Evolutionary conservation across 2,113 vertebrate species (phyloP).

Genomic region (Dunckerocampus dactyliophorus): DNA sequence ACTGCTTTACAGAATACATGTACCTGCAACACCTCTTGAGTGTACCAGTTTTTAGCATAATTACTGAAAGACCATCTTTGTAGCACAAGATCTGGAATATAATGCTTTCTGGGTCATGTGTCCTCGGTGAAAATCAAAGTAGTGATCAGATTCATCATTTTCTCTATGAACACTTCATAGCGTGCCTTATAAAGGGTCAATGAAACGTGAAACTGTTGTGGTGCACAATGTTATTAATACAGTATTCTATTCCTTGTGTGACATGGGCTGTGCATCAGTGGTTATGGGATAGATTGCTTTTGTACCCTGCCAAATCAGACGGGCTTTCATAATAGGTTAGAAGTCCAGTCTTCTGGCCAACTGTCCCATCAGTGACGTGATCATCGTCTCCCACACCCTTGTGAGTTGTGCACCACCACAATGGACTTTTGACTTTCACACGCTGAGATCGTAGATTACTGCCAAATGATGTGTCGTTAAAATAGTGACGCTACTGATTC

Average conservation of each 20-base stretch:
- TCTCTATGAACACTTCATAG: no score
- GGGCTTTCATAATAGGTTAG: not conserved
- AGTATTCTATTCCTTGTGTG: no score
- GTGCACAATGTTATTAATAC: no score
- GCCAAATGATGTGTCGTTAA: not conserved
- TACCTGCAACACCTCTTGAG: no score
- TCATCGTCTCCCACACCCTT: conserved; percentile 5
- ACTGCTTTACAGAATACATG: no score
- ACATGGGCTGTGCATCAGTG: not conserved
- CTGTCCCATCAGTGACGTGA: conserved; percentile 3
- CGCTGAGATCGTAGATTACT: conserved; percentile 19
- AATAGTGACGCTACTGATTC: not conserved
- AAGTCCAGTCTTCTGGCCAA: conserved; percentile 6
- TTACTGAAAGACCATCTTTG: not conserved
- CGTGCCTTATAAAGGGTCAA: no score
- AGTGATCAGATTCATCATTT: no score
- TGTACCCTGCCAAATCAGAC: conserved; percentile 4
- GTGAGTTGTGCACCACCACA: conserved; percentile 33
- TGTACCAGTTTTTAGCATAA: not conserved
- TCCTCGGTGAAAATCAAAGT: not conserved
- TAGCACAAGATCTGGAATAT: not conserved
- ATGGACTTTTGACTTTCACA: conserved; percentile 49
- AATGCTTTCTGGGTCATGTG: not conserved
- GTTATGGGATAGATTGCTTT: not conserved
- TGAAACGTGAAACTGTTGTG: no score